These are phyloP conservation scores for Xiphydria camelus DNA, from an alignment of 2,888 invertebrate genomes.

Conservation along the genomic window DNA sequence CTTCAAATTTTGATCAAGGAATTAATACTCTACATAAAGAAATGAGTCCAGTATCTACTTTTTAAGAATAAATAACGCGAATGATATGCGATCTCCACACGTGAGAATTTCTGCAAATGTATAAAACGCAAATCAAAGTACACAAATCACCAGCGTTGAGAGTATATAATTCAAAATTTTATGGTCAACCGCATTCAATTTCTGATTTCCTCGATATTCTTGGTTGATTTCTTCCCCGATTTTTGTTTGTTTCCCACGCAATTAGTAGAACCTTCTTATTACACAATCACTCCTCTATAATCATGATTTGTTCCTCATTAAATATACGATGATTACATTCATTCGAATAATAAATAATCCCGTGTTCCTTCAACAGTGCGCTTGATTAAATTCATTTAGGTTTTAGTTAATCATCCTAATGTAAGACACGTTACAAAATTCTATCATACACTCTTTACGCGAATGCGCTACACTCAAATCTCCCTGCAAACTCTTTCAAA, in stretches of 20 bases:
- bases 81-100: neutral
- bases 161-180: no score
- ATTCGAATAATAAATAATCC: slow-evolving; percentile 21
- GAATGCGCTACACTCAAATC: no score
- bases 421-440: slow-evolving; percentile 26
- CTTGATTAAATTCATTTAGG: slow-evolving; percentile 26
- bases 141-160: no score
- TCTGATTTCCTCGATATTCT: neutral
- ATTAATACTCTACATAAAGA: no score
- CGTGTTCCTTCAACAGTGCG: slow-evolving; percentile 22
- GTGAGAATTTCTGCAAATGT: slow-evolving; percentile 23
- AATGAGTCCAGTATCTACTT: no score
- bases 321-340: slow-evolving; percentile 3
- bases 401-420: neutral
- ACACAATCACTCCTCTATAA: slow-evolving; percentile 22
- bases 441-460: slow-evolving; percentile 25
- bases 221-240: slow-evolving; percentile 3
- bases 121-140: slow-evolving; percentile 27
- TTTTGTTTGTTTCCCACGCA: neutral
- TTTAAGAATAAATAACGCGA: slow-evolving; percentile 21
- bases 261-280: slow-evolving; percentile 21
- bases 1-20: no score
- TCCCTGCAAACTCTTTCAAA: no score
- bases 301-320: slow-evolving; percentile 17
- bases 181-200: neutral